phyloP scores from a whole-genome alignment of 2,113 vertebrate species.

The Toxotes jaculatrix region DNA sequence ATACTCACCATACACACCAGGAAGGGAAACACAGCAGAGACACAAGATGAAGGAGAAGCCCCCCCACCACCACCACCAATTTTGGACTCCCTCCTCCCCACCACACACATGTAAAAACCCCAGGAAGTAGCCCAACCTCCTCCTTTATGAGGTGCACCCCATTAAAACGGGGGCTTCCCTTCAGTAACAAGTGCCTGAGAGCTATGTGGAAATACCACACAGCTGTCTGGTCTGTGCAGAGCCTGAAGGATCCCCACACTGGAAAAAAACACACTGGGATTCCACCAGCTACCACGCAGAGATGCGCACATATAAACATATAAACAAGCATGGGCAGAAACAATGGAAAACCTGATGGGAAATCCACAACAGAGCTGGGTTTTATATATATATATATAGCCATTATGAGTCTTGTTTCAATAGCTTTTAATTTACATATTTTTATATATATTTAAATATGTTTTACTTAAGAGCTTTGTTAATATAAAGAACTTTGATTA shows the following conservation, averaged over 20 bases:
- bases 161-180: slow-evolving; percentile 67
- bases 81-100: slow-evolving; percentile 10
- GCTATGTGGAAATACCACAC: slow-evolving; percentile 55
- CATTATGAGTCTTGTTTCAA: too few relatives aligned
- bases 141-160: slow-evolving; percentile 61
- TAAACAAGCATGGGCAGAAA: slow-evolving; percentile 2
- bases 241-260: slow-evolving; percentile 65
- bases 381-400: too few relatives aligned
- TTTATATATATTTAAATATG: too few relatives aligned
- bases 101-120: slow-evolving; percentile 22
- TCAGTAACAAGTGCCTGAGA: slow-evolving; percentile 46
- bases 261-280: slow-evolving; percentile 39
- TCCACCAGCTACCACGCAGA: slow-evolving; percentile 45
- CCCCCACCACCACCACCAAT: not conserved
- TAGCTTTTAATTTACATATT: too few relatives aligned
- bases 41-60: too few relatives aligned
- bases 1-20: too few relatives aligned
- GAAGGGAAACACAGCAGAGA: too few relatives aligned
- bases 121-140: slow-evolving; percentile 2
- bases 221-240: slow-evolving; percentile 45
- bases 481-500: too few relatives aligned
- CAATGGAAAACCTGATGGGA: slow-evolving; percentile 26
- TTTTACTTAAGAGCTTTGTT: too few relatives aligned
- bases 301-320: slow-evolving; percentile 19
- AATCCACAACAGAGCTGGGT: not conserved